A percentile compares a stretch with the other conserved stretches of the same genome.
These are phyloP conservation scores for Rhingia rostrata DNA, from an alignment of 2,888 invertebrate genomes.

Conservation along the genomic window DNA sequence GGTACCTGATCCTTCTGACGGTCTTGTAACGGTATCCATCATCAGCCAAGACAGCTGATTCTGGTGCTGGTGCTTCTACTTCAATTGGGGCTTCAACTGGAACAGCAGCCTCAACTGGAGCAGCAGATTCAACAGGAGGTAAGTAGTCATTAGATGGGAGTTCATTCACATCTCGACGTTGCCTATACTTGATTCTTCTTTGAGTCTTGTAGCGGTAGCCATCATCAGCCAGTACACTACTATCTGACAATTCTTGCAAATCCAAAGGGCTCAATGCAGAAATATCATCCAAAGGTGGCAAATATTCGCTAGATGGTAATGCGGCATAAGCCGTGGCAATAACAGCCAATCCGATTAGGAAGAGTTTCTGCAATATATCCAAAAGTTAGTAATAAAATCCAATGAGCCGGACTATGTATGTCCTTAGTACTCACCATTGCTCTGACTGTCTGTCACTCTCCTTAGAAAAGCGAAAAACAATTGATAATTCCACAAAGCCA, in stretches of 20 bases:
- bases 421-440: conserved; percentile 62
- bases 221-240: conserved; percentile 68
- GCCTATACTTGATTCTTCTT: conserved; percentile 56
- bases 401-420: neutral
- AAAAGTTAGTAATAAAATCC: conserved; percentile 31
- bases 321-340: conserved; percentile 80
- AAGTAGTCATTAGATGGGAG: conserved; percentile 55
- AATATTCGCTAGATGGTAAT: conserved; percentile 79
- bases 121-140: conserved; percentile 47
- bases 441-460: conserved; percentile 55
- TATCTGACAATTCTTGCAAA: conserved; percentile 47
- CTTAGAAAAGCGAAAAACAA: conserved; percentile 63
- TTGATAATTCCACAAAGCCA: conserved; percentile 51
- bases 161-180: conserved; percentile 70
- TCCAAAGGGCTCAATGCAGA: conserved; percentile 54
- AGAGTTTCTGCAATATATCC: conserved; percentile 54
- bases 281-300: conserved; percentile 74
- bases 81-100: conserved; percentile 47
- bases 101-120: conserved; percentile 42
- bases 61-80: conserved; percentile 47
- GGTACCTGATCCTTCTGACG: conserved; percentile 63
- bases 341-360: conserved; percentile 69
- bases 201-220: conserved; percentile 73
- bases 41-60: conserved; percentile 53
- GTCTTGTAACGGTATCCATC: conserved; percentile 72